Conservation (phyloP, 2,113 vertebrate species). For the Entomyzon cyanotis region DNA sequence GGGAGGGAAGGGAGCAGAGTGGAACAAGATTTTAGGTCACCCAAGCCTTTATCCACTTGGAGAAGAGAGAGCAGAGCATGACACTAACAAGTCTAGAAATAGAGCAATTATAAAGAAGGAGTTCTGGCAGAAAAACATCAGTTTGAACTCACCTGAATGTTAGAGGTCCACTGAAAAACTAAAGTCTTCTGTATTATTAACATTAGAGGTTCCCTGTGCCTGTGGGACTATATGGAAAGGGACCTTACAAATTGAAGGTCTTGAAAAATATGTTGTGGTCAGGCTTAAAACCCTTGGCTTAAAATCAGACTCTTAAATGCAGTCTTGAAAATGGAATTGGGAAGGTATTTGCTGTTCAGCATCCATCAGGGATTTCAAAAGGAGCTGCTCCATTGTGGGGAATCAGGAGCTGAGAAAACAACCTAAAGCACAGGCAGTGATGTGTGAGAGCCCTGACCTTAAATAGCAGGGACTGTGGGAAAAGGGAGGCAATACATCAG, state of each 20-base stretch:
- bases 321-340: background rate
- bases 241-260: background rate
- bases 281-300: background rate
- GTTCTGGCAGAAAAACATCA: background rate
- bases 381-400: background rate
- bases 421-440: background rate
- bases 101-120: background rate
- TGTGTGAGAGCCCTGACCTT: background rate
- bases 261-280: background rate
- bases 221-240: background rate
- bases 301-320: background rate
- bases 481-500: background rate
- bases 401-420: background rate
- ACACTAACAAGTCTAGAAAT: background rate
- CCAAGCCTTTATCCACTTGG: rapidly evolving
- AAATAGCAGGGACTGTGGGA: background rate
- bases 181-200: background rate
- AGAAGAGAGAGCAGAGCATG: background rate
- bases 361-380: background rate
- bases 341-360: background rate
- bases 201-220: background rate
- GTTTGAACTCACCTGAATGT: background rate
- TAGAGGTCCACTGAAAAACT: background rate
- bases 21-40: background rate
- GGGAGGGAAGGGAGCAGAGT: background rate